These are phyloP conservation scores for Listronotus oregonensis DNA, from an alignment of 1,140 invertebrate species.

Conservation along the genomic window DNA sequence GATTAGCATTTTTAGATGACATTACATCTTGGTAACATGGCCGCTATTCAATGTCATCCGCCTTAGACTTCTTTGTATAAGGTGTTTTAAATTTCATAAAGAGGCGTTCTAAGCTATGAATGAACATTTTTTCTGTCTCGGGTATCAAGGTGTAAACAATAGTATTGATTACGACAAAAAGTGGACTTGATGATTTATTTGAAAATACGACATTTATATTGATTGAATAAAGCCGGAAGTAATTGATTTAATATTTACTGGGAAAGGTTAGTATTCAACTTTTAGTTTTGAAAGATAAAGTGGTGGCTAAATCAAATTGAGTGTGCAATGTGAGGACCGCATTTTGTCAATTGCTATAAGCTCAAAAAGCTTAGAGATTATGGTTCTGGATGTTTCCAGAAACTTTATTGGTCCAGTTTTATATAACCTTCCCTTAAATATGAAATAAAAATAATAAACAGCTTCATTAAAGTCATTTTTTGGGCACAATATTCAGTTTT, in stretches of 20 bases:
- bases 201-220: background rate
- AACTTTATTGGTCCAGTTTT: no score
- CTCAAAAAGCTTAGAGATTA: no score
- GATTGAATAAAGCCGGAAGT: background rate
- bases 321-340: no score
- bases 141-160: slow-evolving; percentile 30
- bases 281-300: no score
- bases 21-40: slow-evolving; percentile 27
- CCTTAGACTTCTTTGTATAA: slow-evolving; percentile 32
- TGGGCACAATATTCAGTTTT: no score
- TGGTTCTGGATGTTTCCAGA: no score
- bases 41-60: slow-evolving; percentile 37
- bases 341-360: no score
- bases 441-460: no score
- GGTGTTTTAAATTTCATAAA: slow-evolving; percentile 26
- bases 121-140: slow-evolving; percentile 27
- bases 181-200: slow-evolving; percentile 8
- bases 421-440: no score
- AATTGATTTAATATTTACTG: slow-evolving; percentile 4
- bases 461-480: no score
- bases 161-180: slow-evolving; percentile 27
- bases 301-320: no score
- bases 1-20: slow-evolving; percentile 41
- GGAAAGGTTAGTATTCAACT: no score
- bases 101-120: slow-evolving; percentile 38